Evolutionary conservation across 2,888 invertebrate genomes (phyloP).

Genomic region (Euspilapteryx auroguttella): DNA sequence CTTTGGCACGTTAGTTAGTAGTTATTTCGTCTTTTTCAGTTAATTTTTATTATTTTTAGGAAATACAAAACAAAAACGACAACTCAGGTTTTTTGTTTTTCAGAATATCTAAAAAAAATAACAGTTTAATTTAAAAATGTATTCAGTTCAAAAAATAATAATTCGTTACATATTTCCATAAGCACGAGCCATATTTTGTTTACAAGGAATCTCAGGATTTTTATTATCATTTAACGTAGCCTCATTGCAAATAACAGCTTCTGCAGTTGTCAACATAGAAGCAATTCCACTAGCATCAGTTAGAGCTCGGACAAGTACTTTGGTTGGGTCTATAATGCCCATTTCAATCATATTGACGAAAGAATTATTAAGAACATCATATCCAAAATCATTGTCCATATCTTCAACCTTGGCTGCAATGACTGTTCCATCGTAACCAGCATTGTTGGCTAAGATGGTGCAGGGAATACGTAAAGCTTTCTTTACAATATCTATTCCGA

Average conservation of each 20-base stretch:
- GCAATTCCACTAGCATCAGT: constrained; percentile 44
- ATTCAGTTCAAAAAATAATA: too few species aligned
- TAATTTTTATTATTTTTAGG: too few species aligned
- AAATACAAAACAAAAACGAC: too few species aligned
- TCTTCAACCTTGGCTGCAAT: constrained; percentile 89
- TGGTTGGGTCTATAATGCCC: constrained; percentile 95
- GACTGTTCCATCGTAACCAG: constrained; percentile 86
- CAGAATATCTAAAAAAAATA: too few species aligned
- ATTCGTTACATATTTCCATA: too few species aligned
- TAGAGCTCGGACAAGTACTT: constrained; percentile 56
- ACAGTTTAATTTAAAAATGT: too few species aligned
- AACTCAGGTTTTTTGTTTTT: too few species aligned
- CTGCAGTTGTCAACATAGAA: constrained; percentile 73
- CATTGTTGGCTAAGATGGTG: constrained; percentile 86
- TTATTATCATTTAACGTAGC: too few species aligned
- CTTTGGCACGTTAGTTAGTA: too few species aligned
- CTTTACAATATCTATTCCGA: constrained; percentile 78
- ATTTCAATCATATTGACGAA: constrained; percentile 88
- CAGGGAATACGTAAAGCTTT: constrained; percentile 86
- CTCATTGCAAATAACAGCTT: constrained; percentile 95
- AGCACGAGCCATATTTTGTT: too few species aligned
- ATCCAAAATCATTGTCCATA: constrained; percentile 72
- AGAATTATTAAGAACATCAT: constrained; percentile 85
- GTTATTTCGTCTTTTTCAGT: too few species aligned
- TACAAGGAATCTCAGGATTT: too few species aligned